These are phyloP conservation scores for Pangasius krempfi DNA, from an alignment of 2,797 vertebrate genomes.

Conservation along the genomic window DNA sequence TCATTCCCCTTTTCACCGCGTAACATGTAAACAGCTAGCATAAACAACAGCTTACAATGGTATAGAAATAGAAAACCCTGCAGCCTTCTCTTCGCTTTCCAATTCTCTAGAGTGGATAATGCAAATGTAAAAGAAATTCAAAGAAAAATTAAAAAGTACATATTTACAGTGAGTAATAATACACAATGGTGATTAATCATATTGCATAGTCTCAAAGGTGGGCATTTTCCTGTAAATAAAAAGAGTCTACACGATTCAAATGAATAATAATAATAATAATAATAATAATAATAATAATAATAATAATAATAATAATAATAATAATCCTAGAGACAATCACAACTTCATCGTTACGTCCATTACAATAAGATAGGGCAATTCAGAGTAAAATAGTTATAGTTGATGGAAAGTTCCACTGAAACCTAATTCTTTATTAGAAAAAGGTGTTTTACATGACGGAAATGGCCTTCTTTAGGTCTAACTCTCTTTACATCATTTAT, in stretches of 20 bases:
- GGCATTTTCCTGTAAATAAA: constrained; percentile 27
- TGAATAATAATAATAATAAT: constrained; percentile 23
- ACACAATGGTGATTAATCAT: constrained; percentile 38
- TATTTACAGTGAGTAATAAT: constrained; percentile 56
- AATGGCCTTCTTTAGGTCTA: background rate
- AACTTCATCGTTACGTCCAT: constrained; percentile 2
- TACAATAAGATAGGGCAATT: background rate
- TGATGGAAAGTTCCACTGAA: background rate
- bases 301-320: constrained; percentile 23
- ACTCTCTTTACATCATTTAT: background rate
- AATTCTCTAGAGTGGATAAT: constrained; percentile 26
- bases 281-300: constrained; percentile 38
- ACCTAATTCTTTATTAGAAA: constrained; percentile 4
- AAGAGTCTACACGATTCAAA: background rate
- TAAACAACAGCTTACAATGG: constrained; percentile 54
- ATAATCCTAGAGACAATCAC: background rate
- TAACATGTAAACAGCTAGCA: constrained; percentile 60
- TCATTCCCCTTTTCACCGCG: constrained; percentile 40
- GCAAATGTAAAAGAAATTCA: constrained; percentile 31
- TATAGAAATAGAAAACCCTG: constrained; percentile 49
- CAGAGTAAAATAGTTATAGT: constrained; percentile 5
- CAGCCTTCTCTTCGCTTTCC: constrained; percentile 29
- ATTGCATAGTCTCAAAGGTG: constrained; percentile 55
- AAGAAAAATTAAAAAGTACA: constrained; percentile 46
- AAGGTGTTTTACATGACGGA: constrained; percentile 20